These are phyloP conservation scores for Caenorhabditis wallacei DNA, from an alignment of 2,888 invertebrate genomes.

Conservation along the genomic window DNA sequence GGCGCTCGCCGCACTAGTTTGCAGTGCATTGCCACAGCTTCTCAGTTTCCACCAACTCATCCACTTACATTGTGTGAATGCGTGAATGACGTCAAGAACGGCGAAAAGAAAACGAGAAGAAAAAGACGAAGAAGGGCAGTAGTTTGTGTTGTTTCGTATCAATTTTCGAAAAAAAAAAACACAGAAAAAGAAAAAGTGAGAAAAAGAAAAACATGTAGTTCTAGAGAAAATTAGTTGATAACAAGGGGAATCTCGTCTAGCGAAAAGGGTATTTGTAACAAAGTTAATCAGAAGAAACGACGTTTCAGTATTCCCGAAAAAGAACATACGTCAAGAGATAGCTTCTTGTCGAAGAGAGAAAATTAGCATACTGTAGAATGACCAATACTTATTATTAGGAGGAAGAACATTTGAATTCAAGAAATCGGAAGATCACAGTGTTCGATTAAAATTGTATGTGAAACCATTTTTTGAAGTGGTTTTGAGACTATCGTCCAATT, in stretches of 20 bases:
- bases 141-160: slow-evolving; percentile 31
- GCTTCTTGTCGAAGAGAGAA: neutral
- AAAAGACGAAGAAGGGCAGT: slow-evolving; percentile 19
- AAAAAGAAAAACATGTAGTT: slow-evolving; percentile 21
- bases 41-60: slow-evolving; percentile 49
- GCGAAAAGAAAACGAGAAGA: slow-evolving; percentile 15
- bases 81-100: slow-evolving; percentile 52
- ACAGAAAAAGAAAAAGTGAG: slow-evolving; percentile 5
- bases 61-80: slow-evolving; percentile 54
- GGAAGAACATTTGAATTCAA: no score
- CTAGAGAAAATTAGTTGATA: slow-evolving; percentile 29
- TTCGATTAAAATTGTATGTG: no score
- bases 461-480: no score
- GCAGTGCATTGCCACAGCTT: slow-evolving; percentile 60
- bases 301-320: slow-evolving; percentile 27
- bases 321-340: slow-evolving; percentile 14
- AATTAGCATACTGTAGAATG: no score
- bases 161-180: slow-evolving; percentile 36
- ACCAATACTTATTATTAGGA: no score
- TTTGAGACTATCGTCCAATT: no score
- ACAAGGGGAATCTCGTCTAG: slow-evolving; percentile 15
- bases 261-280: neutral
- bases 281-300: slow-evolving; percentile 10
- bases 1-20: slow-evolving; percentile 41
- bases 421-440: no score